Evolutionary conservation across 2,888 invertebrate genomes (phyloP), one percentile per base, ranked within the genome.

Genomic region (Boloria selene): DNA sequence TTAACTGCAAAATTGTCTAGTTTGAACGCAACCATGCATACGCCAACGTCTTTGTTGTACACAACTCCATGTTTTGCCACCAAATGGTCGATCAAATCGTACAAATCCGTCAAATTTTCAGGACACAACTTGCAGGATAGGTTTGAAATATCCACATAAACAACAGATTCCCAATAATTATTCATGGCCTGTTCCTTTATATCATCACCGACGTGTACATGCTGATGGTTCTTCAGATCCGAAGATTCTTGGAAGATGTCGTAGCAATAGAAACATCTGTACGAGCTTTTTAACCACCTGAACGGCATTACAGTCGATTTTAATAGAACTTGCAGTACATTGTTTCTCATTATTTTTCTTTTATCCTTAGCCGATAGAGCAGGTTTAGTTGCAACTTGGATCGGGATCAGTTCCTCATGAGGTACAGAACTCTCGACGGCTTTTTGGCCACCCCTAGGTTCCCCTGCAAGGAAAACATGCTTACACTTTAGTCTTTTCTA

Each of bases 261-360:
- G 73, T 92, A 92, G 72, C 91, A 92, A 71, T 92, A 92, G 62
- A 92, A 92, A 65, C 91, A 92, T 53, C 91, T 77, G 65, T 91
- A 92, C 0, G 88, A 90, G 64, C 88, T 92, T 67, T 88, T 91
- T 0, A 92, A 75, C 91, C 91, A 92, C 1, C 91, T 74, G 64
- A 92, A 92, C 0, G 91, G 90, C 90, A 92, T 90, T 0, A 86
- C 78, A 1, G 84, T 86, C 0, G 89, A 87, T 16, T 88, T 89
- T 0, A 77, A 73, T 0, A 91, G 73, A 1, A 91, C 87, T 68
- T 89, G 81, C 0, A 87, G 70, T 0, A 90, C 87, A 65, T 91
- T 91, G 50, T 79, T 80, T 45, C 88, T 82, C 84, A 90, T 87
- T 0, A 86, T 84, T 59, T 77, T 79, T 0, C 87, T 75, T 75